Evolutionary conservation across 1,140 invertebrate genomes (phyloP).

Genomic region (Mycetomoellerius zeteki): DNA sequence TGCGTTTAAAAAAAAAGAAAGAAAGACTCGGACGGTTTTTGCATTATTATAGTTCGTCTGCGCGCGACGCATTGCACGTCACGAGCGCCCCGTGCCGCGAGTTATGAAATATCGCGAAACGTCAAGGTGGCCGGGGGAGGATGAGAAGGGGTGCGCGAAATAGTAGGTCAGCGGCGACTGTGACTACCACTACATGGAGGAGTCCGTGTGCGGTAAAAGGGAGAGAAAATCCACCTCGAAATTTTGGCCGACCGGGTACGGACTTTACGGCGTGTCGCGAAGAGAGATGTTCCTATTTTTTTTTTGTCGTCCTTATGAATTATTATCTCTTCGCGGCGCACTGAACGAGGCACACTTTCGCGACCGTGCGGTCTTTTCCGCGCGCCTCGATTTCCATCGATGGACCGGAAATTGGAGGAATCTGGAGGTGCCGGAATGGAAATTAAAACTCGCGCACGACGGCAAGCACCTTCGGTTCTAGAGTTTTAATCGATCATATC

Average conservation of each 20-base stretch:
- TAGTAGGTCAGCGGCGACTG: constrained; percentile 50
- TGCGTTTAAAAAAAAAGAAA: neutral
- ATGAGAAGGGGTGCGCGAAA: neutral
- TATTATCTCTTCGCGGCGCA: constrained; percentile 38
- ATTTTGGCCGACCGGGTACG: constrained; percentile 16
- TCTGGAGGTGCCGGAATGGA: constrained; percentile 41
- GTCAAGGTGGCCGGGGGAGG: neutral
- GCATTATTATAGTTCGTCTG: constrained; percentile 59
- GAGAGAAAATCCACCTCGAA: constrained; percentile 38
- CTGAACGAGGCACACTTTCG: neutral
- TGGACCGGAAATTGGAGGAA: constrained; percentile 62
- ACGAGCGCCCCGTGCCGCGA: constrained; percentile 25
- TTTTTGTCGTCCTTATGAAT: constrained; percentile 54
- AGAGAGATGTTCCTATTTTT: constrained; percentile 42
- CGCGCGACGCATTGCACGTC: constrained; percentile 51
- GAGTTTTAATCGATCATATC: constrained; percentile 12
- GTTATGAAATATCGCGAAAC: constrained; percentile 59
- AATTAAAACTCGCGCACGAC: constrained; percentile 54
- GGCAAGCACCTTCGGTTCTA: neutral
- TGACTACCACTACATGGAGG: neutral
- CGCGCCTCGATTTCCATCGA: neutral
- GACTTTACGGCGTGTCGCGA: constrained; percentile 25
- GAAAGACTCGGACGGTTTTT: neutral
- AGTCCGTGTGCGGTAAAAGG: constrained; percentile 14
- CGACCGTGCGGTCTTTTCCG: neutral